Evolutionary conservation across 1,140 invertebrate genomes (phyloP).

Genomic region (Trichonephila clavipes): DNA sequence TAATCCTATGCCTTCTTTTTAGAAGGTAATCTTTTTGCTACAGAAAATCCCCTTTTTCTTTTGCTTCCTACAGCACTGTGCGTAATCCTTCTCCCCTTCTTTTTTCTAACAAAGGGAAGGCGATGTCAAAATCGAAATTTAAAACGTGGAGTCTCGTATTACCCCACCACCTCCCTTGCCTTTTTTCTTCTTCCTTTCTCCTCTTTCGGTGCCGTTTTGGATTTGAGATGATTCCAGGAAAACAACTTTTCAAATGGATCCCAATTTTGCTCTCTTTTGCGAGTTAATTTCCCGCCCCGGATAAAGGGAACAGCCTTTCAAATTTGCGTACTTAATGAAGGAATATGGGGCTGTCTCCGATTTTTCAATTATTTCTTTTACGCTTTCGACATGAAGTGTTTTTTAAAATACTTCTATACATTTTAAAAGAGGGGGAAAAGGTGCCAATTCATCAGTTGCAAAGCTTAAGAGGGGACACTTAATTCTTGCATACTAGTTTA

Average conservation of each 20-base stretch:
- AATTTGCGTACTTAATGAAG: not conserved
- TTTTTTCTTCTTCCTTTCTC: not conserved
- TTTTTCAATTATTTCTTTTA: too few relatives aligned
- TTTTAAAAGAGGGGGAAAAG: too few relatives aligned
- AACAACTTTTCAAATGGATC: slow-evolving; percentile 3
- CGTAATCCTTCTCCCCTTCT: slow-evolving; percentile 13
- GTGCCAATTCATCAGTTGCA: too few relatives aligned
- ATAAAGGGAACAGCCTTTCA: not conserved
- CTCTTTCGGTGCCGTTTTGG: not conserved
- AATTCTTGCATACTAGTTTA: too few relatives aligned
- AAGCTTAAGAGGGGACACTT: too few relatives aligned
- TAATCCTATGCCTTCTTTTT: slow-evolving; percentile 35
- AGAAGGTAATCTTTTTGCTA: slow-evolving; percentile 50
- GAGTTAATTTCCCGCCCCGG: not conserved
- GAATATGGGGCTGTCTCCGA: not conserved
- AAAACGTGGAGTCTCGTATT: slow-evolving; percentile 16
- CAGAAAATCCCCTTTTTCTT: slow-evolving; percentile 9
- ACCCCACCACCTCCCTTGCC: not conserved
- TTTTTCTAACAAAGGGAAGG: not conserved
- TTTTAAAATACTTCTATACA: too few relatives aligned
- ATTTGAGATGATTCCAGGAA: not conserved
- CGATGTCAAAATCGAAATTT: slow-evolving; percentile 1
- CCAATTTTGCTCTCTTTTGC: not conserved
- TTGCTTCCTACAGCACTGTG: not conserved
- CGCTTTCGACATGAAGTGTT: too few relatives aligned